These are phyloP conservation scores for Nannoperca obscura DNA, from an alignment of 2,797 vertebrate species.

Conservation along the genomic window DNA sequence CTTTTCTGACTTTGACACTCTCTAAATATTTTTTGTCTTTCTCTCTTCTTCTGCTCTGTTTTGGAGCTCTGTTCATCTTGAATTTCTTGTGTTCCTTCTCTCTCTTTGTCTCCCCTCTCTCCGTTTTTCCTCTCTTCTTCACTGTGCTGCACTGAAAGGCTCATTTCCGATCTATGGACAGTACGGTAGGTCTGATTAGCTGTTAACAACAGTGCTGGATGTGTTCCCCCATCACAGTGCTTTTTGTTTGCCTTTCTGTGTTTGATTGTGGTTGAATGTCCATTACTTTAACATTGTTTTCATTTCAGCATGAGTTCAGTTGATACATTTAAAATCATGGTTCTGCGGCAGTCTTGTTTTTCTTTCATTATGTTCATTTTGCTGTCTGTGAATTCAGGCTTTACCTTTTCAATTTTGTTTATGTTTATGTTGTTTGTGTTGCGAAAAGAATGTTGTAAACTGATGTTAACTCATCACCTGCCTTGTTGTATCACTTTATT, in stretches of 20 bases:
- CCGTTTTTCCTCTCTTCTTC: conserved; percentile 34
- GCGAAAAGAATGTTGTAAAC: neutral
- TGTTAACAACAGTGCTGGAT: conserved; percentile 28
- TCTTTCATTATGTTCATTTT: conserved; percentile 1
- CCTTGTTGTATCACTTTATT: neutral
- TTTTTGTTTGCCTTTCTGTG: conserved; percentile 24
- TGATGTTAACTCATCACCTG: neutral
- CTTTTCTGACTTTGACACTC: conserved; percentile 21
- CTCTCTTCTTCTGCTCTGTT: conserved; percentile 38
- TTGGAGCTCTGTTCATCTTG: conserved; percentile 37
- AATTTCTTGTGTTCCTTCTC: conserved; percentile 48
- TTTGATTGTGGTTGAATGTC: conserved; percentile 28
- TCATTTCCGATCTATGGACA: conserved; percentile 88
- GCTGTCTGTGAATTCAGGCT: neutral
- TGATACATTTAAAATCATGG: neutral
- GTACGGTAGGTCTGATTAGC: conserved; percentile 84
- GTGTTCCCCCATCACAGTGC: neutral
- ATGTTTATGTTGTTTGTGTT: conserved; percentile 2
- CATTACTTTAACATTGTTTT: conserved; percentile 19
- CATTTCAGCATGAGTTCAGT: conserved; percentile 20
- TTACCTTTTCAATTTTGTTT: conserved; percentile 21
- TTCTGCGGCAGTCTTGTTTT: neutral
- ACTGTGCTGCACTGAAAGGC: conserved; percentile 82
- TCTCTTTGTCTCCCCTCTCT: conserved; percentile 31
- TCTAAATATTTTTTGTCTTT: conserved; percentile 25